Base-by-base conservation (phyloP, 1,140 invertebrate species). In the Capitella teleta region DNA sequence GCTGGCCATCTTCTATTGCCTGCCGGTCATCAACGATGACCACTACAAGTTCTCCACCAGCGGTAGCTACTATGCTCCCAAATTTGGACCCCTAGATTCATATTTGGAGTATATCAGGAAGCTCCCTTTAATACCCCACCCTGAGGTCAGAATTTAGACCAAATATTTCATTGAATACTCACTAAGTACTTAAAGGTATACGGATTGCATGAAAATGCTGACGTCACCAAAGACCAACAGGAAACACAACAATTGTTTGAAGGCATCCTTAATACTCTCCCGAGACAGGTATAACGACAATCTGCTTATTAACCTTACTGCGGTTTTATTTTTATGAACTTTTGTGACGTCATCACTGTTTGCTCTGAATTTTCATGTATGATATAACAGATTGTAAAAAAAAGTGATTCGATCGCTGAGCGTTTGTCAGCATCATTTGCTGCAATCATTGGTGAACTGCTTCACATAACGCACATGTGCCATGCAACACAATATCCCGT, bases 211-310 rank as follows among this genome's bases (percentile, higher is more conserved):
- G 68, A 71, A 49, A 73, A 73, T 60, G 71, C 70, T 0, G 70
- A 73, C 51, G 70, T 73, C 49, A 64, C 69, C 18, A 73, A 73
- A 54, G 70, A 73, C 51, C 66, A 72, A 43, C 61, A 71, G 18
- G 69, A 72, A 52, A 73, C 70, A 2, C 67, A 64, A 44, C 66
- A 68, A 47, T 43, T 73, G 41, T 72, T 73, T 66, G 68, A 71
- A 49, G 63, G 64, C 1, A 70, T 73, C 44, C 59, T 73, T 1
- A 50, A 75, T 0, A 72, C 72, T 3, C 60, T 76, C 18, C 84
- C 86, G 2, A 88, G 87, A 49, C 86, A 93, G 81, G 85, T 86
- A 72, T 47, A 37, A 23, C 28, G n/a, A n/a, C n/a, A n/a, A n/a
- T n/a, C n/a, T n/a, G n/a, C n/a, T n/a, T n/a, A n/a, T n/a, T n/a